Base-by-base conservation (phyloP, 2,113 vertebrate genomes). In the Pollachius pollachius region DNA sequence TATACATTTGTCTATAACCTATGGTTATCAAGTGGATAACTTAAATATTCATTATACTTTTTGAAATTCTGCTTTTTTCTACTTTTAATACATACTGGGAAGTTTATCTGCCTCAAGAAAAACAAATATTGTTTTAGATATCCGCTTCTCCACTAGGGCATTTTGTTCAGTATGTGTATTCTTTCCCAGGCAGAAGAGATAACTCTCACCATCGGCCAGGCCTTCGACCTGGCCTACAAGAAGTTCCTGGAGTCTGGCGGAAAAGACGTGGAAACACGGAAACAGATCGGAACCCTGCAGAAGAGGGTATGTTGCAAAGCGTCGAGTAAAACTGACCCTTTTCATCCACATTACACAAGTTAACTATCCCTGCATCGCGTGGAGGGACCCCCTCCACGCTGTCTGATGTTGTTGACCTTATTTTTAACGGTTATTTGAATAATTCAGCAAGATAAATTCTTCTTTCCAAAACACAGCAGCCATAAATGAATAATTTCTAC, bases 191-290 rank as follows among this genome's bases (percentile, higher is more conserved):
- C 97, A 0, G 97, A 99, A 79, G 97, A 99, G 86, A 99, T 99
- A 80, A 99, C 97, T 71, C 90, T 99, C 78, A 99, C 97, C 56
- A 99, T 99, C 68, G 97, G 97, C 12, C 97, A 99, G 93, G 97
- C 97, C 0, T 99, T 99, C 80, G 96, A 99, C 88, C 89, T 99
- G 88, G 97, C 97, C 62, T 99, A 99, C 87, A 97, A 96, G 89
- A 99, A 99, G 86, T 99, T 99, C 84, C 91, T 99, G 86, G 97
- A 99, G 89, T 98, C 97, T 0, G 97, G 97, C 83, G 97, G 97
- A 81, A 99, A 99, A 92, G 97, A 99, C 19, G 97, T 99, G 71
- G 97, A 99, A 80, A 96, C 97, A 27, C 94, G 97, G 85, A 99
- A 99, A 88, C 97, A 99, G 92, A 97, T 99, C 62, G 95, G 95